Evolutionary conservation across 2,113 vertebrate genomes (phyloP).

Genomic region (Centropus bengalensis): DNA sequence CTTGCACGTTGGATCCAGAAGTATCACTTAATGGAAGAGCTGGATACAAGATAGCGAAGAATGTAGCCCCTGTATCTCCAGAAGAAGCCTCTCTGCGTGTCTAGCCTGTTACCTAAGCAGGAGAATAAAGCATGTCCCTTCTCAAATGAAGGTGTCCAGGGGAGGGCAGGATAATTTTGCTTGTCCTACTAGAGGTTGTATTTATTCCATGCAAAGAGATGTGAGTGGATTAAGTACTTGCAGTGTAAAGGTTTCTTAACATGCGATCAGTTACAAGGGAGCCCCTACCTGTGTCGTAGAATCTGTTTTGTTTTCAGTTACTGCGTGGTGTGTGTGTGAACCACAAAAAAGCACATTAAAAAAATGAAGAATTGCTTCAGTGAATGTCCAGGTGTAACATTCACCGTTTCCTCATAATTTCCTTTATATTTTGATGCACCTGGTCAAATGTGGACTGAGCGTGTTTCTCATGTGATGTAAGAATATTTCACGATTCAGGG

Average conservation of each 20-base stretch:
- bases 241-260: neutral
- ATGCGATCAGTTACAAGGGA: neutral
- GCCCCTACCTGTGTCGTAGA: neutral
- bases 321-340: neutral
- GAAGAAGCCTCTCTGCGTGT: neutral
- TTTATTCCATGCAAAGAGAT: neutral
- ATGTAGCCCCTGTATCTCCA: neutral
- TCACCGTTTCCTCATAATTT: neutral
- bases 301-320: neutral
- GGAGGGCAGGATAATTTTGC: neutral
- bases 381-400: neutral
- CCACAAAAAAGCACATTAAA: neutral
- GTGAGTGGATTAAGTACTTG: neutral
- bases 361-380: neutral
- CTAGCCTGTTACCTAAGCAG: neutral
- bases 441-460: neutral
- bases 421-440: neutral
- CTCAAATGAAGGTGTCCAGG: neutral
- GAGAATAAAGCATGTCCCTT: neutral
- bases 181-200: neutral
- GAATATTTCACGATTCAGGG: accelerated
- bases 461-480: neutral
- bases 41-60: neutral
- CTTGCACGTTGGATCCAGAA: neutral
- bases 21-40: neutral